These are phyloP conservation scores for Cirrhinus mrigala DNA, from an alignment of 2,797 vertebrate genomes.

Conservation along the genomic window DNA sequence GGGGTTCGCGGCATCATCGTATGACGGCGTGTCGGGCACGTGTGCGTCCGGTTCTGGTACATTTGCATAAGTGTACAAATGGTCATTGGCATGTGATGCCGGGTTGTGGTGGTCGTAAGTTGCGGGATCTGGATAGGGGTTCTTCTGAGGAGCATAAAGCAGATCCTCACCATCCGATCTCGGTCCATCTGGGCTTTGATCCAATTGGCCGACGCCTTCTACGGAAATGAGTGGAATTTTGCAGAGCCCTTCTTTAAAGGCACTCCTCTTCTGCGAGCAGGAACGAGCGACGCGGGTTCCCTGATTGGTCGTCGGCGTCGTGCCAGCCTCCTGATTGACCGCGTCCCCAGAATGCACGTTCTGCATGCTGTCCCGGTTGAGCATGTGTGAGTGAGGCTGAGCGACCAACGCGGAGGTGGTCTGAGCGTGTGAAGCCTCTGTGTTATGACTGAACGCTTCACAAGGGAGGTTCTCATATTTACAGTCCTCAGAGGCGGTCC, in stretches of 20 bases:
- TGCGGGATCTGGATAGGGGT: slow-evolving; percentile 59
- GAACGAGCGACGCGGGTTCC: slow-evolving; percentile 81
- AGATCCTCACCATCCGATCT: slow-evolving; percentile 71
- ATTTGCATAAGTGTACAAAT: not conserved
- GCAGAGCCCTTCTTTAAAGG: slow-evolving; percentile 94
- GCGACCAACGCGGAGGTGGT: slow-evolving; percentile 32
- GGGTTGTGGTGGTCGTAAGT: slow-evolving; percentile 11
- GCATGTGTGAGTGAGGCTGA: slow-evolving; percentile 29
- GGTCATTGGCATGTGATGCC: not conserved
- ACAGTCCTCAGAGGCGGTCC: slow-evolving; percentile 71
- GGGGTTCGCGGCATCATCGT: not conserved
- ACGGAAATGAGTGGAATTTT: slow-evolving; percentile 85
- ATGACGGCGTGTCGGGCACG: not conserved
- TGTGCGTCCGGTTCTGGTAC: not conserved
- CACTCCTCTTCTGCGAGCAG: slow-evolving; percentile 87
- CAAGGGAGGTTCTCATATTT: slow-evolving; percentile 74
- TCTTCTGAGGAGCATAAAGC: slow-evolving; percentile 49
- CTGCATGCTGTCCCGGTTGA: slow-evolving; percentile 85
- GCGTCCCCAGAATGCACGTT: slow-evolving; percentile 88
- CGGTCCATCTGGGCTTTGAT: slow-evolving; percentile 56
- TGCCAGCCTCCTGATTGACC: slow-evolving; percentile 71
- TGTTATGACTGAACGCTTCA: slow-evolving; percentile 50
- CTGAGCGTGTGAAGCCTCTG: slow-evolving; percentile 39
- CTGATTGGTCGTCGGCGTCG: slow-evolving; percentile 67
- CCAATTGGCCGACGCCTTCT: slow-evolving; percentile 75